phyloP scores from a whole-genome alignment of 2,797 vertebrate genomes.

The Moxostoma hubbsi region DNA sequence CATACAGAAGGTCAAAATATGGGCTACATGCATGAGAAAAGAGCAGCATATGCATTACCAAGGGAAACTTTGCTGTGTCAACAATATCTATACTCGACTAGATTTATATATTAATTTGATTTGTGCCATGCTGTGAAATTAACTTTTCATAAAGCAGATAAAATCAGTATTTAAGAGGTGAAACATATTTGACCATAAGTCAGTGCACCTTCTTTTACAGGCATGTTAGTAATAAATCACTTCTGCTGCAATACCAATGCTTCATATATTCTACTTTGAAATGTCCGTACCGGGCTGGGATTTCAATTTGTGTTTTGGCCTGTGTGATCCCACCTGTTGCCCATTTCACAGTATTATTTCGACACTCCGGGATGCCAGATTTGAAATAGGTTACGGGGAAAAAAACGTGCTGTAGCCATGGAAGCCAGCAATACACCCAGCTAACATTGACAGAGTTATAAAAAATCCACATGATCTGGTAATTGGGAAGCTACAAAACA shows the following conservation, averaged over 20 bases:
- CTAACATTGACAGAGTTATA: too few species aligned
- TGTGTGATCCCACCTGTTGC: too few species aligned
- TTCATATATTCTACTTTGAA: neutral
- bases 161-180: neutral
- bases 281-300: accelerated
- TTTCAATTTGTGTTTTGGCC: too few species aligned
- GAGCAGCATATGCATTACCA: neutral
- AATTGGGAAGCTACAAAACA: too few species aligned
- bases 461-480: too few species aligned
- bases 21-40: neutral
- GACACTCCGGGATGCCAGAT: too few species aligned
- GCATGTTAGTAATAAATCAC: conserved; percentile 13
- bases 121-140: neutral
- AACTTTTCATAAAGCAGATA: neutral
- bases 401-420: too few species aligned
- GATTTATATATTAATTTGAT: neutral
- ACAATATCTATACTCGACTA: neutral
- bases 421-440: too few species aligned
- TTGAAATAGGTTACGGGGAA: too few species aligned
- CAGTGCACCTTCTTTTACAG: neutral
- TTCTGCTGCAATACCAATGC: too few species aligned
- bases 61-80: neutral
- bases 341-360: too few species aligned
- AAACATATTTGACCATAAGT: neutral
- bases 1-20: conserved; percentile 22